Conservation (phyloP, 2,113 vertebrate species). For the Nothoprocta perdicaria region DNA sequence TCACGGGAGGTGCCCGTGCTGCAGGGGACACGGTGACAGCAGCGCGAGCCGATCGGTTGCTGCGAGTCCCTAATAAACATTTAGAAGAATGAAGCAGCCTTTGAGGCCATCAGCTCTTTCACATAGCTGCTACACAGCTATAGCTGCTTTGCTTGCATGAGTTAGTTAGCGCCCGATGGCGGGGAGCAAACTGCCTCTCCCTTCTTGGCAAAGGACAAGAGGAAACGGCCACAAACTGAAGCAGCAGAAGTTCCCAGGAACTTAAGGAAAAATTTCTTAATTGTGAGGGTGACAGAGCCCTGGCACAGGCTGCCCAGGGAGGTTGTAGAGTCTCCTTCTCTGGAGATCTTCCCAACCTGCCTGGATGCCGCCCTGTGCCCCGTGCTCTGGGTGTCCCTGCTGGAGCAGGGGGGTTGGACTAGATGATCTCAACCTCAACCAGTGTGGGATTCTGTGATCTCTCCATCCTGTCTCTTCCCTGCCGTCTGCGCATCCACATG, state of each 20-base stretch:
- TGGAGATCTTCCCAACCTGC: no score
- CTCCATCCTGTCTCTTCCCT: background rate
- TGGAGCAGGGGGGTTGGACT: no score
- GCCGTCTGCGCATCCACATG: background rate
- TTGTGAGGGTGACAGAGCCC: no score
- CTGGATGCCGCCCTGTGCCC: no score
- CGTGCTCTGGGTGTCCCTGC: no score
- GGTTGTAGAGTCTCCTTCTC: no score
- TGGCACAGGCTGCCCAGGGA: no score
- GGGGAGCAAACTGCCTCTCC: background rate
- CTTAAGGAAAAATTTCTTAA: no score
- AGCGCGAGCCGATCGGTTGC: background rate
- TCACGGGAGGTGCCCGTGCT: conserved; percentile 3
- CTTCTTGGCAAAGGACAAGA: background rate
- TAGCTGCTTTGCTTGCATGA: background rate
- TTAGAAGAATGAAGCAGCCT: conserved; percentile 44
- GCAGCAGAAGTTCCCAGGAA: no score
- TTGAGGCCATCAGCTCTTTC: conserved; percentile 54
- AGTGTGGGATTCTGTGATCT: background rate
- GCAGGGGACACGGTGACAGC: background rate
- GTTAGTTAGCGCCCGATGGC: background rate
- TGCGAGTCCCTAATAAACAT: conserved; percentile 40
- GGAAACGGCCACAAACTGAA: no score
- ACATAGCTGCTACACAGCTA: conserved; percentile 43
- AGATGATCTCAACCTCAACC: no score